These are phyloP conservation scores for Tortricodes alternella DNA, from an alignment of 2,888 invertebrate genomes.

Conservation along the genomic window DNA sequence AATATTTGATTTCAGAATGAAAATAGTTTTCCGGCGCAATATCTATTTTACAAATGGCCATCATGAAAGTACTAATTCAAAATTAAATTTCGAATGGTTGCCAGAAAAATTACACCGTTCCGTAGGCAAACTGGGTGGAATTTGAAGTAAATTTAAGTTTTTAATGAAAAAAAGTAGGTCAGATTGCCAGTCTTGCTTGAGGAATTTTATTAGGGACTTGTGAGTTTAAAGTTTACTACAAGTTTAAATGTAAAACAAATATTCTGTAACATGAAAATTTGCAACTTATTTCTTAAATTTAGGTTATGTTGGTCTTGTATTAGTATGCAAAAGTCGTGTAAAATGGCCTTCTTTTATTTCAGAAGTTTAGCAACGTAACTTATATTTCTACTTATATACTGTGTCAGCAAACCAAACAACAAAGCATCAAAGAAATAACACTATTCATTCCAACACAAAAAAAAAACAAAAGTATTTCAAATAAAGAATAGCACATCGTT, in stretches of 20 bases:
- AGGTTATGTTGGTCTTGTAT: background rate
- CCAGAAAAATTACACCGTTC: background rate
- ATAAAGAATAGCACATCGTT: background rate
- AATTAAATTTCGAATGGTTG: constrained; percentile 6
- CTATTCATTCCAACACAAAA: too few relatives aligned
- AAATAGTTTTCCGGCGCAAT: constrained; percentile 2
- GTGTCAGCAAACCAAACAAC: too few relatives aligned
- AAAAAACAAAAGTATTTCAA: too few relatives aligned
- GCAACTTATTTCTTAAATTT: background rate
- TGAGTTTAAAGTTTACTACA: background rate
- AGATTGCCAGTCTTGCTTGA: background rate
- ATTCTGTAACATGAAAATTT: too few relatives aligned
- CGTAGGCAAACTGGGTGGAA: background rate
- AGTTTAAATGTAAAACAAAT: background rate
- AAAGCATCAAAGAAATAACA: too few relatives aligned
- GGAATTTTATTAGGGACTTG: background rate
- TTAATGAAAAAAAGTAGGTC: background rate
- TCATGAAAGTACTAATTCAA: constrained; percentile 12
- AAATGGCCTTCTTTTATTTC: too few relatives aligned
- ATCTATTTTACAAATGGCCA: background rate
- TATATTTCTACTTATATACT: too few relatives aligned
- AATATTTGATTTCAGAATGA: constrained; percentile 15
- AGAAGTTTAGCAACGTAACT: too few relatives aligned
- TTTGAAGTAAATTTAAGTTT: background rate
- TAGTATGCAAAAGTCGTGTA: too few relatives aligned